A percentile compares a stretch with the other conserved stretches of the same genome.
Evolutionary conservation across 2,797 vertebrate species (phyloP).

Genomic region (Thripadectes ignobilis): DNA sequence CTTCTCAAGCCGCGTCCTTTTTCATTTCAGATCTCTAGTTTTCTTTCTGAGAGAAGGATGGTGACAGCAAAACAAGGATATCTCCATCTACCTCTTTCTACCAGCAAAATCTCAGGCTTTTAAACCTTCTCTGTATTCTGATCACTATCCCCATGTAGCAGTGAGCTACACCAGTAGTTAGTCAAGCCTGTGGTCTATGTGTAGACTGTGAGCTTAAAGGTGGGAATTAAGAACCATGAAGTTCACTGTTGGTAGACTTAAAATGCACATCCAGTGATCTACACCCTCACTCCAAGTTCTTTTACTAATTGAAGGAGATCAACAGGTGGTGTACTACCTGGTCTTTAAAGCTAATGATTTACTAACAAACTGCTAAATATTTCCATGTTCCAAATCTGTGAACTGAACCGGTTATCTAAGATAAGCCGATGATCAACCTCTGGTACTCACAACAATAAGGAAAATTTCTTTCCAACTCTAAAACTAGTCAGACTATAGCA

Average conservation of each 20-base stretch:
- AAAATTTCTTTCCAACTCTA: background rate
- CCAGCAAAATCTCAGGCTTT: background rate
- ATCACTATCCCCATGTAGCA: background rate
- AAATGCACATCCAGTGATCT: background rate
- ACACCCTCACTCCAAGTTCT: background rate
- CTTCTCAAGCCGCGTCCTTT: background rate
- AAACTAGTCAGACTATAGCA: background rate
- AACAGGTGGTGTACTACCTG: rapidly evolving
- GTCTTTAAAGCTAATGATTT: constrained; percentile 20
- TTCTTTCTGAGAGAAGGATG: background rate
- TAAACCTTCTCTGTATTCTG: background rate
- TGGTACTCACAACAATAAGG: background rate
- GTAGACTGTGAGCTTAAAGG: background rate
- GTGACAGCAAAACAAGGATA: background rate
- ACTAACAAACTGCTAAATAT: background rate
- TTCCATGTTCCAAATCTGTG: background rate
- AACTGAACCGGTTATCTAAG: background rate
- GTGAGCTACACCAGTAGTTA: background rate
- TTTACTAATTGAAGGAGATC: background rate
- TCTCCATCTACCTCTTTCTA: background rate
- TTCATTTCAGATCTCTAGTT: background rate
- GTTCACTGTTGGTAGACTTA: background rate
- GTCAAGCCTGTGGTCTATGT: background rate
- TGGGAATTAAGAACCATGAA: background rate
- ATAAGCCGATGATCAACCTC: background rate